These are phyloP conservation scores for Lytechinus variegatus DNA, from an alignment of 35 echinoderm and acorn worm genomes.

Conservation along the genomic window DNA sequence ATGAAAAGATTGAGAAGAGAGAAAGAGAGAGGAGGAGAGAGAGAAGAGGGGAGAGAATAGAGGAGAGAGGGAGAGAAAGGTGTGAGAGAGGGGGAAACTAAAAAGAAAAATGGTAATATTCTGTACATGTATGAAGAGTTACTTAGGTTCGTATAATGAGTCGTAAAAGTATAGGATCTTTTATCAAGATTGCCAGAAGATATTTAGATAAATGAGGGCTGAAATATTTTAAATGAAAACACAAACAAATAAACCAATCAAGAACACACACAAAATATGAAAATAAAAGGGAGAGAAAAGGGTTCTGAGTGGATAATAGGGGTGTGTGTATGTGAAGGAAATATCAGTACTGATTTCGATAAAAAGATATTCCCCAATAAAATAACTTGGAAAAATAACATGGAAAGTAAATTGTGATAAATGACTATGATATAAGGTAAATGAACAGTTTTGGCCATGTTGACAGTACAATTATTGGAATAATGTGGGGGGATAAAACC, in stretches of 20 bases:
- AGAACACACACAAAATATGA: too few relatives aligned
- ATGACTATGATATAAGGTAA: not conserved
- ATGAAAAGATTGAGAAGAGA: not conserved
- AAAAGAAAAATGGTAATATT: too few relatives aligned
- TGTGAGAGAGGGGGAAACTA: too few relatives aligned
- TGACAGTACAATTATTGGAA: too few relatives aligned
- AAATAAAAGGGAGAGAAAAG: not conserved
- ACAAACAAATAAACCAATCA: too few relatives aligned
- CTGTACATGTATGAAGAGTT: not conserved
- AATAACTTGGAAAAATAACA: not conserved
- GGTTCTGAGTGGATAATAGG: not conserved
- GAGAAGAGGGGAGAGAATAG: not conserved
- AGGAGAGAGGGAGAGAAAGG: too few relatives aligned
- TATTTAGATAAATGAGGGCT: not conserved
- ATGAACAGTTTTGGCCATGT: not conserved
- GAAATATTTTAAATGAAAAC: not conserved
- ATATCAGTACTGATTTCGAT: too few relatives aligned
- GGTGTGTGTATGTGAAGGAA: too few relatives aligned
- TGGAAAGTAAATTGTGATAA: not conserved
- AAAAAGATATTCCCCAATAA: too few relatives aligned
- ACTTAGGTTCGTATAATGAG: too few relatives aligned
- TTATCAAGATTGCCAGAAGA: not conserved
- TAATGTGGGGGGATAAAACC: not conserved
- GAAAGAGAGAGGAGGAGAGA: not conserved
- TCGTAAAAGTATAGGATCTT: not conserved